Conservation (phyloP, 1,140 invertebrate species). For the Drosophila malerkotliana region DNA sequence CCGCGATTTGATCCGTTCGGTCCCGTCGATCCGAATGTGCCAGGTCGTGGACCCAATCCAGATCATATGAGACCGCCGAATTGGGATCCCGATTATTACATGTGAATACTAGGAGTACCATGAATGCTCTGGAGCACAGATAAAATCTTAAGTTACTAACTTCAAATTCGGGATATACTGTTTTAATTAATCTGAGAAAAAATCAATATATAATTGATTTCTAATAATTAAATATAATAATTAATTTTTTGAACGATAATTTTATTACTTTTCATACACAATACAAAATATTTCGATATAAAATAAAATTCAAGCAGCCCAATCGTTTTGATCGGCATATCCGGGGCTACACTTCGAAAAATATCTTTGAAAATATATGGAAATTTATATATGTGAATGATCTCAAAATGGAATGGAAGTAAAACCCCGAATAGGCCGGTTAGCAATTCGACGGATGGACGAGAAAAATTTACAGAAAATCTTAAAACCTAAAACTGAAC, state of each 20-base stretch:
- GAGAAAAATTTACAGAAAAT: constrained; percentile 42
- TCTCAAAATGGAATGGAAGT: not conserved
- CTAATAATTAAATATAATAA: not conserved
- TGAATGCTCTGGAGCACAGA: not conserved
- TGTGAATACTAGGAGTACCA: constrained; percentile 38
- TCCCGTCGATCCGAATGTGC: constrained; percentile 85
- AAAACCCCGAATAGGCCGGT: constrained; percentile 3
- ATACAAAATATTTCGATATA: constrained; percentile 53
- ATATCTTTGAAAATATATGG: not conserved
- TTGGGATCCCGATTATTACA: constrained; percentile 71
- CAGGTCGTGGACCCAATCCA: constrained; percentile 86
- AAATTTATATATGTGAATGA: not conserved
- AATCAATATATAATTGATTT: too few relatives aligned
- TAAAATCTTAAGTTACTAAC: constrained; percentile 57
- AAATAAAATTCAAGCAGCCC: constrained; percentile 31
- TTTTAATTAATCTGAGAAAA: not conserved
- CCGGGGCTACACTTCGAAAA: not conserved
- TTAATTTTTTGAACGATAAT: constrained; percentile 34
- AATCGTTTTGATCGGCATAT: not conserved
- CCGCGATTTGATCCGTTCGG: constrained; percentile 93
- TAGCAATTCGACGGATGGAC: not conserved
- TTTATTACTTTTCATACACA: constrained; percentile 54
- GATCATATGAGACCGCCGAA: constrained; percentile 88
- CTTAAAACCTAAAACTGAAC: constrained; percentile 43
- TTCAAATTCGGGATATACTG: not conserved